These are phyloP conservation scores for Tromatobia lineatoria DNA, from an alignment of 2,888 invertebrate species.

Conservation along the genomic window DNA sequence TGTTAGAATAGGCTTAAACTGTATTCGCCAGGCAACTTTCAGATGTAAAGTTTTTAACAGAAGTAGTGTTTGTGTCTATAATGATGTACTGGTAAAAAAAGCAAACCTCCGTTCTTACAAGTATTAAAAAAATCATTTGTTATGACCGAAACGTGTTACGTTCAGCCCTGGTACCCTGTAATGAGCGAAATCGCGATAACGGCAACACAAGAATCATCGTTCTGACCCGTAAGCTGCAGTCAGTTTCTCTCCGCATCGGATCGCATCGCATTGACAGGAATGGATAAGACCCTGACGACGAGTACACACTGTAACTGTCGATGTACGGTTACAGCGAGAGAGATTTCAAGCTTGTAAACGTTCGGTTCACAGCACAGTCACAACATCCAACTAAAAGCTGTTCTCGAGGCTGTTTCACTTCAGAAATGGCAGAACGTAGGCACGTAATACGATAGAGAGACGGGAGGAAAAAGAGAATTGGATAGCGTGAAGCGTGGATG, in stretches of 20 bases:
- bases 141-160: no score
- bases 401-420: not conserved
- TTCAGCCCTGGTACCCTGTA: no score
- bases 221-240: not conserved
- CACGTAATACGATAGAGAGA: constrained; percentile 12
- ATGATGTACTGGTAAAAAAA: no score
- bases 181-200: constrained; percentile 40
- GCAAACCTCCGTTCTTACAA: no score
- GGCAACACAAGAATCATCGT: constrained; percentile 24
- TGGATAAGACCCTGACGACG: constrained; percentile 8
- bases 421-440: not conserved
- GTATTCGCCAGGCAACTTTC: no score
- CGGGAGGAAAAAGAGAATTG: constrained; percentile 28
- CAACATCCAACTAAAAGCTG: constrained; percentile 5
- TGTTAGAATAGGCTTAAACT: no score
- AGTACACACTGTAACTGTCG: constrained; percentile 49
- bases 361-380: constrained; percentile 1
- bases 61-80: no score
- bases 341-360: constrained; percentile 21
- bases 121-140: no score
- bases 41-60: no score
- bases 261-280: constrained; percentile 19
- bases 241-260: constrained; percentile 9
- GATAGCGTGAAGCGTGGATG: constrained; percentile 33
- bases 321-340: constrained; percentile 46